A percentile compares a stretch with the other conserved stretches of the same genome.
phyloP scores from a whole-genome alignment of 2,888 invertebrate genomes.

The Osmoderma eremita region DNA sequence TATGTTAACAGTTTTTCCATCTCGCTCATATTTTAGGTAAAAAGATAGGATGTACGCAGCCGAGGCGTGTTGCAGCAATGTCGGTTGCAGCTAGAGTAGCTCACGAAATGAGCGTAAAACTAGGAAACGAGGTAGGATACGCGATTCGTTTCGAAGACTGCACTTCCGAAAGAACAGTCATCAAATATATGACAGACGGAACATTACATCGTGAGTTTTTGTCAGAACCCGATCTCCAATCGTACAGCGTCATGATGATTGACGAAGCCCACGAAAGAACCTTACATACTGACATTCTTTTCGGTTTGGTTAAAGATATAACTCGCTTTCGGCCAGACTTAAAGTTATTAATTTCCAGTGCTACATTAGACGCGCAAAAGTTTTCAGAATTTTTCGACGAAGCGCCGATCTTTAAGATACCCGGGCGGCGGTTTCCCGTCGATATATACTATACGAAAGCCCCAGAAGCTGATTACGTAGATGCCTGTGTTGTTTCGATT shows the following conservation, averaged over 20 bases:
- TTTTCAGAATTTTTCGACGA: constrained; percentile 98
- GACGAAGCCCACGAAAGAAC: constrained; percentile 99
- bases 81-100: constrained; percentile 98
- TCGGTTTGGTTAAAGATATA: constrained; percentile 97
- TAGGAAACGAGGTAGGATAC: constrained; percentile 92
- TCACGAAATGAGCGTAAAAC: constrained; percentile 95
- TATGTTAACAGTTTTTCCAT: background rate
- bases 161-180: constrained; percentile 94
- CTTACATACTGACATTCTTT: constrained; percentile 96
- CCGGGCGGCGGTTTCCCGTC: constrained; percentile 94
- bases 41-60: constrained; percentile 97
- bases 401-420: constrained; percentile 97
- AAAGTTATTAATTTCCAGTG: constrained; percentile 96
- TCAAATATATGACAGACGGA: constrained; percentile 99
- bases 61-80: constrained; percentile 98
- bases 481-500: constrained; percentile 97
- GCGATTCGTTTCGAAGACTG: constrained; percentile 99
- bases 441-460: constrained; percentile 99
- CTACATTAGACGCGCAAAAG: constrained; percentile 97
- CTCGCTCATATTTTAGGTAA: constrained; percentile 62
- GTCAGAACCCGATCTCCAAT: constrained; percentile 94
- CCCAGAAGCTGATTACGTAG: constrained; percentile 98
- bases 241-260: constrained; percentile 98
- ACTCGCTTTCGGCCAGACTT: constrained; percentile 92
- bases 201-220: constrained; percentile 97